phyloP scores from a whole-genome alignment of 1,140 invertebrate genomes.

The Parasteatoda tepidariorum region DNA sequence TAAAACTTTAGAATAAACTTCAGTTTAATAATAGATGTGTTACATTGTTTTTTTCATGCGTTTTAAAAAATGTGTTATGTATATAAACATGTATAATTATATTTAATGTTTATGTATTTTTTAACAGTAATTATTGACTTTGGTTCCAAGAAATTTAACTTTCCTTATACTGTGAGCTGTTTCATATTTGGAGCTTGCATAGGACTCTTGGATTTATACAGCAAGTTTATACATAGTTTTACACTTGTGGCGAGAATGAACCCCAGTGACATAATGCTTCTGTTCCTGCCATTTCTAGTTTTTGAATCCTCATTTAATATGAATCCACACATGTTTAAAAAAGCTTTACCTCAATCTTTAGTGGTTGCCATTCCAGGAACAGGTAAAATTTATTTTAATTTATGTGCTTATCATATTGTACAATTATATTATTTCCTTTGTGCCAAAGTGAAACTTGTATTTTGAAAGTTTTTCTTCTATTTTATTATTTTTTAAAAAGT shows the following conservation, averaged over 20 bases:
- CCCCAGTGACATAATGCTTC: slow-evolving; percentile 35
- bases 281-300: slow-evolving; percentile 36
- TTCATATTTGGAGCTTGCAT: slow-evolving; percentile 22
- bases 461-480: too few species aligned
- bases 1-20: too few species aligned
- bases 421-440: too few species aligned
- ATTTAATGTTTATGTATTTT: not conserved
- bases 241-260: slow-evolving; percentile 4
- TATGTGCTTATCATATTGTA: too few species aligned
- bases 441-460: too few species aligned
- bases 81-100: too few species aligned
- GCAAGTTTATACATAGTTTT: slow-evolving; percentile 12
- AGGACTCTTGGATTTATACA: slow-evolving; percentile 9
- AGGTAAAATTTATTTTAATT: slow-evolving; percentile 11
- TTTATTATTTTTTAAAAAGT: too few species aligned
- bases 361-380: slow-evolving; percentile 27
- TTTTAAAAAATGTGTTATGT: too few species aligned
- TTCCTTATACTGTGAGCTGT: slow-evolving; percentile 34
- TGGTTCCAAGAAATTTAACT: slow-evolving; percentile 38
- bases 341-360: slow-evolving; percentile 7
- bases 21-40: too few species aligned
- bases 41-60: too few species aligned
- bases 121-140: slow-evolving; percentile 28
- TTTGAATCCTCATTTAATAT: slow-evolving; percentile 46
- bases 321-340: slow-evolving; percentile 44